Percentiles rank a stretch among this genome's conserved stretches.
phyloP scores from a whole-genome alignment of 1,140 invertebrate genomes.

The Babylonia areolata region DNA sequence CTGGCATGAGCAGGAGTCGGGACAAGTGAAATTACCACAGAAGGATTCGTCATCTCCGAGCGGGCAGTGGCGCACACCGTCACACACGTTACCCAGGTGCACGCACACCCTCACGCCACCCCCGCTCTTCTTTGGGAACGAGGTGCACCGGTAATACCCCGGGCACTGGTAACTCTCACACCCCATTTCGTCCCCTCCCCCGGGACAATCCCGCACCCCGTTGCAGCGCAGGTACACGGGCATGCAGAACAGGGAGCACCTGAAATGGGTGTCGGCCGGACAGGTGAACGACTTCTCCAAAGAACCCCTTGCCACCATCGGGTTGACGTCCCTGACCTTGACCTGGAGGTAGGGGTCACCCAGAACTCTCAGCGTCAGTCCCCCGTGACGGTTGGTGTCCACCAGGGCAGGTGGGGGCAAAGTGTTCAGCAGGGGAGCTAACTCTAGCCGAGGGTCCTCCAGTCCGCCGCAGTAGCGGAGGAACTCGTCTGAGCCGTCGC shows the following conservation, averaged over 20 bases:
- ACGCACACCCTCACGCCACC: not conserved
- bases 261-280: not conserved
- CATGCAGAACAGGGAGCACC: conserved; percentile 1
- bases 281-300: not conserved
- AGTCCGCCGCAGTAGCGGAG: too few species aligned
- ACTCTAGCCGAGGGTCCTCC: not conserved
- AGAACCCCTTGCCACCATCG: too few species aligned
- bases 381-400: conserved; percentile 1
- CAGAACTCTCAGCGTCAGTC: not conserved
- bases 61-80: conserved; percentile 11
- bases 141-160: not conserved
- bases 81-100: not conserved
- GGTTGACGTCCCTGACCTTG: too few species aligned
- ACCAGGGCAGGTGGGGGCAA: not conserved
- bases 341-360: not conserved
- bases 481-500: conserved; percentile 5
- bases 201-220: conserved; percentile 13
- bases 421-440: not conserved
- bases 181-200: not conserved
- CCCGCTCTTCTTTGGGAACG: not conserved
- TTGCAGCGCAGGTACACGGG: conserved; percentile 20
- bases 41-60: conserved; percentile 12
- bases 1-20: not conserved
- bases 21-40: not conserved
- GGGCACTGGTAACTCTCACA: conserved; percentile 4